These are phyloP conservation scores for Chrysogorgia sp. DNA, from an alignment of 92 coral and sea anemone genomes.

Conservation along the genomic window DNA sequence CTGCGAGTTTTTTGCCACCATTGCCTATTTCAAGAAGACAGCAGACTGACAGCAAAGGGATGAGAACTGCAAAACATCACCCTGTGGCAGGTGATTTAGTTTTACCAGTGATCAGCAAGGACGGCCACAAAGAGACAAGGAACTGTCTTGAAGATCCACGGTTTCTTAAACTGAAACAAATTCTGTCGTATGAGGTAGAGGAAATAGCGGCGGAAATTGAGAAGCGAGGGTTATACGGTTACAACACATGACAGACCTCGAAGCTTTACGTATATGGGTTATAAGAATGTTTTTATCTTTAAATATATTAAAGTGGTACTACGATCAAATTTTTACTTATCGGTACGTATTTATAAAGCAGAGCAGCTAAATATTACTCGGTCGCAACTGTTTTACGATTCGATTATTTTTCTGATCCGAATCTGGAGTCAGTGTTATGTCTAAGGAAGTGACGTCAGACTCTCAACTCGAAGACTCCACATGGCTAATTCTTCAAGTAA, in stretches of 20 bases:
- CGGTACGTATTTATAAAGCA: too few species aligned
- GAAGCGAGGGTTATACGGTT: background rate
- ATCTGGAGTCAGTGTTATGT: too few species aligned
- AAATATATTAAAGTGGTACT: too few species aligned
- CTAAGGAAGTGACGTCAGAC: too few species aligned
- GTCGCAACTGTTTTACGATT: too few species aligned
- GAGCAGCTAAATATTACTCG: too few species aligned
- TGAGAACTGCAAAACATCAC: too few species aligned
- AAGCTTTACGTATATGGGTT: background rate
- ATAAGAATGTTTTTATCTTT: too few species aligned
- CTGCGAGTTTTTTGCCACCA: slow-evolving; percentile 1
- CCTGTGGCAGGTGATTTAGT: background rate
- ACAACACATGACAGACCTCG: background rate
- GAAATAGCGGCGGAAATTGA: background rate
- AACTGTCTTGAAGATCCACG: slow-evolving; percentile 22
- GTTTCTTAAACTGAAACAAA: background rate
- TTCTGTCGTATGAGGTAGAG: background rate
- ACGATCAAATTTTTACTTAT: too few species aligned
- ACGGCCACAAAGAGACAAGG: background rate
- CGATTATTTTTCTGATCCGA: too few species aligned
- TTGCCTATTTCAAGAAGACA: background rate
- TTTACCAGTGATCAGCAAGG: slow-evolving; percentile 1
- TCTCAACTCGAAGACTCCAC: too few species aligned
- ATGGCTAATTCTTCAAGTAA: too few species aligned
- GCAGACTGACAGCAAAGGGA: background rate